Evolutionary conservation across 1,140 invertebrate genomes (phyloP).

Genomic region (Drosophila oshimai): DNA sequence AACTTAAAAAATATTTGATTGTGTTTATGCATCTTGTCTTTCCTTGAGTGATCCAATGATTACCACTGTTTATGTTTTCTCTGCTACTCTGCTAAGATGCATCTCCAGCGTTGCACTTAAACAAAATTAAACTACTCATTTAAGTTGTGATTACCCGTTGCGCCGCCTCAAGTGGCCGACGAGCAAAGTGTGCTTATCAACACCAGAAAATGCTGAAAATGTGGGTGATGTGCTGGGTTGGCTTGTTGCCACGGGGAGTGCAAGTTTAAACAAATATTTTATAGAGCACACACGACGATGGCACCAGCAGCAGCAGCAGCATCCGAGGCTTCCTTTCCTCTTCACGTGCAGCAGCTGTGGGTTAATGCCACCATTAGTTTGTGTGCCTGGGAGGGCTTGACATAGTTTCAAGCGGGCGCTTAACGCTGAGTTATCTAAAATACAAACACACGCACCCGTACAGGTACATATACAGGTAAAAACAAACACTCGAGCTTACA

Average conservation of each 20-base stretch:
- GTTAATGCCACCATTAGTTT: slow-evolving; percentile 32
- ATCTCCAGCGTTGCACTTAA: slow-evolving; percentile 49
- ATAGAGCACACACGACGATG: slow-evolving; percentile 65
- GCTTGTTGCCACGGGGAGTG: not conserved
- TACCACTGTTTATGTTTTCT: not conserved
- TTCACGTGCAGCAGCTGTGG: slow-evolving; percentile 27
- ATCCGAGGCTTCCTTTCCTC: slow-evolving; percentile 13
- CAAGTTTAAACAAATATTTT: slow-evolving; percentile 78
- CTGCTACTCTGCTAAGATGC: not conserved
- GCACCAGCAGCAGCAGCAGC: slow-evolving; percentile 10
- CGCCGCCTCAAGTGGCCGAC: slow-evolving; percentile 54
- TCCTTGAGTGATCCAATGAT: not conserved
- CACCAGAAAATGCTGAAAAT: slow-evolving; percentile 34
- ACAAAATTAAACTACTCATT: slow-evolving; percentile 77
- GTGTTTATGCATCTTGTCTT: slow-evolving; percentile 2
- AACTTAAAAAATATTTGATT: too few relatives aligned
- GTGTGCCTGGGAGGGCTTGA: slow-evolving; percentile 49
- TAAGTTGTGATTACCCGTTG: slow-evolving; percentile 74
- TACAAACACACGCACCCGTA: slow-evolving; percentile 31
- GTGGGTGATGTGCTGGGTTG: not conserved
- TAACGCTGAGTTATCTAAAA: slow-evolving; percentile 50
- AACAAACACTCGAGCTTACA: slow-evolving; percentile 17
- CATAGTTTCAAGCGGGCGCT: slow-evolving; percentile 62
- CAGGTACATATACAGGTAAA: not conserved
- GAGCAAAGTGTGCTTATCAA: slow-evolving; percentile 73